phyloP scores from a whole-genome alignment of 2,113 vertebrate species.

The Lampris incognitus region DNA sequence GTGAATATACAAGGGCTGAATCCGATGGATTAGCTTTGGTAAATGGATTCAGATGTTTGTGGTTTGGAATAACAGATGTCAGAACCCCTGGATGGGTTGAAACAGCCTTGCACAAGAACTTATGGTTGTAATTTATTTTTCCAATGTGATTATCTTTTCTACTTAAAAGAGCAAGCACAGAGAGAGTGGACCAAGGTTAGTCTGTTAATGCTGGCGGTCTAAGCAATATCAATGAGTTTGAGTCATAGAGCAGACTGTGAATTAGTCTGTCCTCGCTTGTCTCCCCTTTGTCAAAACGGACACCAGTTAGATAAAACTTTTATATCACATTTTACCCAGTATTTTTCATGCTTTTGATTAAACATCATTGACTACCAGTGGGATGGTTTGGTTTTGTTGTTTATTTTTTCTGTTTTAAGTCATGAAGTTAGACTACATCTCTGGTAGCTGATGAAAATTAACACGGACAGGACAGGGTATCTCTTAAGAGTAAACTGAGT shows the following conservation, averaged over 20 bases:
- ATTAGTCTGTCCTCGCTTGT: slow-evolving; percentile 3
- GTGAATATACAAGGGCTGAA: neutral
- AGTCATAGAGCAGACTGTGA: slow-evolving; percentile 11
- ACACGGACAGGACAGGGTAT: neutral
- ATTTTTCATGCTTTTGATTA: neutral
- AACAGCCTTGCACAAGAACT: neutral
- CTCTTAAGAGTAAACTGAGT: neutral
- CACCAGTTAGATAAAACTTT: too few species aligned
- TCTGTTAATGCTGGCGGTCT: too few species aligned
- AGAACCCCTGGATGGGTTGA: neutral
- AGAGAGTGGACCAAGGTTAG: too few species aligned
- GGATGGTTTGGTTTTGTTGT: too few species aligned
- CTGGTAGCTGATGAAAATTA: neutral
- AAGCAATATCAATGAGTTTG: neutral
- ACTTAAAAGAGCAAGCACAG: neutral
- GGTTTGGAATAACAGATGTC: neutral
- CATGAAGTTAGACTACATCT: neutral
- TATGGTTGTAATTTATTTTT: neutral
- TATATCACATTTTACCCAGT: too few species aligned
- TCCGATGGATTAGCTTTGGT: neutral
- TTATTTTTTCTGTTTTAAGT: neutral
- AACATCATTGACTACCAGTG: neutral
- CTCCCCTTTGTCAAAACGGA: slow-evolving; percentile 12
- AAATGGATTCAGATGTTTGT: slow-evolving; percentile 2
- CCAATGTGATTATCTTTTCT: neutral